phyloP scores from a whole-genome alignment of 2,888 invertebrate genomes.

The Agriopis aurantiaria region DNA sequence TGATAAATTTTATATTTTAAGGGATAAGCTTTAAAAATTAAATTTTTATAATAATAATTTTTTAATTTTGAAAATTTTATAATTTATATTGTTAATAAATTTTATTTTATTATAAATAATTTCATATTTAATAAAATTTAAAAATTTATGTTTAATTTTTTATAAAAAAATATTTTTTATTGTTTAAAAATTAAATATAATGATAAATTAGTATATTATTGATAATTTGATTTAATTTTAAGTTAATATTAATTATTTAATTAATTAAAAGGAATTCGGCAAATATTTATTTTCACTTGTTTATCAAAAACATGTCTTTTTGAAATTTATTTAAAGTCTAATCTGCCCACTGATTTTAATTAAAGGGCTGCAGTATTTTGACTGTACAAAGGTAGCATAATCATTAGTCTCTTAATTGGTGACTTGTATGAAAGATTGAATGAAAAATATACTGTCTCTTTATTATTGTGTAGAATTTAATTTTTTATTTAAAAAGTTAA shows the following conservation, averaged over 20 bases:
- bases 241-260: constrained; percentile 61
- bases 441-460: constrained; percentile 88
- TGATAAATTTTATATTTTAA: constrained; percentile 79
- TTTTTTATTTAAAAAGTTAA: constrained; percentile 88
- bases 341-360: constrained; percentile 90
- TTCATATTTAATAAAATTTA: constrained; percentile 52
- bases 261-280: constrained; percentile 88
- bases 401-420: constrained; percentile 91
- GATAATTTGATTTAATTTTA: constrained; percentile 48
- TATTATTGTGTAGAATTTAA: constrained; percentile 73
- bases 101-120: constrained; percentile 82
- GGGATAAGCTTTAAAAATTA: constrained; percentile 88
- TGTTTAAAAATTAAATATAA: constrained; percentile 76
- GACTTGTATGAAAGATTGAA: constrained; percentile 92
- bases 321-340: constrained; percentile 87
- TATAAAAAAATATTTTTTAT: constrained; percentile 77
- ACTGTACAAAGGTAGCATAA: constrained; percentile 94
- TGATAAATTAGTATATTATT: constrained; percentile 87
- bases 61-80: constrained; percentile 77
- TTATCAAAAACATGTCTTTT: constrained; percentile 93
- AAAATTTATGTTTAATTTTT: constrained; percentile 76
- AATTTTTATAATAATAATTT: constrained; percentile 79
- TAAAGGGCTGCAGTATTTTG: constrained; percentile 93
- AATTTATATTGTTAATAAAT: constrained; percentile 86
- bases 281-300: constrained; percentile 89